Percentiles rank a stretch among this genome's conserved stretches.
These are phyloP conservation scores for Aphaenogaster floridana DNA, from an alignment of 1,140 invertebrate genomes.

Conservation along the genomic window DNA sequence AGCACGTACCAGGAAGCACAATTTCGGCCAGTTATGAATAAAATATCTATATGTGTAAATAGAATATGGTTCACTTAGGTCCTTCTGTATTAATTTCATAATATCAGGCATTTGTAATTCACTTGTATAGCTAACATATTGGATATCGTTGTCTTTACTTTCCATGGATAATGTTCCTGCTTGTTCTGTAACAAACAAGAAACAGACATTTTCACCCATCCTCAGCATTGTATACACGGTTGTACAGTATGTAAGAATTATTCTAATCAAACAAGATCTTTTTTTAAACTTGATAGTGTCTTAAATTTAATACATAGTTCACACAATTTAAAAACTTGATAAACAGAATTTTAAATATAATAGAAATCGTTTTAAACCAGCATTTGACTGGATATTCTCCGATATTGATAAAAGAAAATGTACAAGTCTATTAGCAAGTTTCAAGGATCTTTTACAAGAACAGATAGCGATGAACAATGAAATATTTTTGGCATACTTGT, in stretches of 20 bases:
- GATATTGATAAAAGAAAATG: neutral
- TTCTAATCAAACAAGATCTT: neutral
- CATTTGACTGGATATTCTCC: neutral
- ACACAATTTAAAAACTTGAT: neutral
- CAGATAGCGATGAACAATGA: neutral
- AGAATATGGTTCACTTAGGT: slow-evolving; percentile 99
- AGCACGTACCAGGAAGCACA: slow-evolving; percentile 96
- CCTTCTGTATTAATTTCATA: slow-evolving; percentile 99
- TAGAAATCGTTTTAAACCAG: neutral
- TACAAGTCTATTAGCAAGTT: neutral
- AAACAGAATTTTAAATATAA: neutral
- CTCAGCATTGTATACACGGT: neutral
- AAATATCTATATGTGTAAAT: slow-evolving; percentile 99
- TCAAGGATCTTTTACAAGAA: neutral
- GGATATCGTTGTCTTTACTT: slow-evolving; percentile 81
- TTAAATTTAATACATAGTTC: neutral
- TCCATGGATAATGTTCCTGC: slow-evolving; percentile 77
- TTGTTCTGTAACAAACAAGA: slow-evolving; percentile 73
- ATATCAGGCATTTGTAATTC: slow-evolving; percentile 98
- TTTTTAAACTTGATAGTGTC: neutral
- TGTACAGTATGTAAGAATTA: neutral
- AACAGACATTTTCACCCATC: neutral
- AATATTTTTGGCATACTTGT: neutral
- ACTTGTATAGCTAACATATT: slow-evolving; percentile 93
- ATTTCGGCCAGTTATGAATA: slow-evolving; percentile 99